A percentile compares a stretch with the other conserved stretches of the same genome.
phyloP scores from a whole-genome alignment of 2,113 vertebrate species.

The human (Homo sapiens) region GRCh38 chr6:100489001-100489500 shows the following conservation, averaged over 20 bases:
- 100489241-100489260: neutral
- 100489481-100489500: neutral
- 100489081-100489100: neutral
- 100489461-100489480: neutral
- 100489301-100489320: neutral
- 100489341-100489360: neutral
- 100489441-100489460: neutral
- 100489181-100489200: neutral
- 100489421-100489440: neutral
- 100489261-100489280: neutral
- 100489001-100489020: conserved; percentile 17
- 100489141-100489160: neutral
- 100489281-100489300: neutral
- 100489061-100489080: neutral
- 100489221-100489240: neutral
- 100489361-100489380: neutral
- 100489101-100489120: neutral
- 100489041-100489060: conserved; percentile 33
- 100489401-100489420: neutral
- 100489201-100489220: neutral
- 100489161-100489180: neutral
- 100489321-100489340: neutral
- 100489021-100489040: conserved; percentile 2
- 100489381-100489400: neutral
- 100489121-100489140: neutral